Percentiles rank a stretch among this genome's conserved stretches.
Evolutionary conservation across 1,140 invertebrate species (phyloP).

Genomic region (Acyrthosiphon pisum): DNA sequence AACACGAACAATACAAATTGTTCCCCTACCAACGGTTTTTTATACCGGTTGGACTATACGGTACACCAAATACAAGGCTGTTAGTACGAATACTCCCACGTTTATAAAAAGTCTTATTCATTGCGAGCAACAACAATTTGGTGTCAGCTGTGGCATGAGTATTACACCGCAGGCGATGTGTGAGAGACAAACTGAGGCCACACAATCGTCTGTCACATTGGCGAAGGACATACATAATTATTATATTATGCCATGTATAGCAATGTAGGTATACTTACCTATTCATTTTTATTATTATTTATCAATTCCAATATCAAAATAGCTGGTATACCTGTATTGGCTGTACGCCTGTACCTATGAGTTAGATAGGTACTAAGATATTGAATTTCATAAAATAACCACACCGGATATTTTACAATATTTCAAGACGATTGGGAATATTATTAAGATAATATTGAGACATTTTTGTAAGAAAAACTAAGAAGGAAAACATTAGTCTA

Average conservation of each 20-base stretch:
- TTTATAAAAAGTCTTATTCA: background rate
- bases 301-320: background rate
- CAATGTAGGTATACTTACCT: background rate
- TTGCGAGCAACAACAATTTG: background rate
- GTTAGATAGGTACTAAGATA: background rate
- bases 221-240: background rate
- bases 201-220: background rate
- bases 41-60: constrained; percentile 8
- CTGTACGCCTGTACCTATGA: background rate
- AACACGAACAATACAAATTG: background rate
- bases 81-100: constrained; percentile 11
- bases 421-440: background rate
- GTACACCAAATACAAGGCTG: constrained; percentile 33
- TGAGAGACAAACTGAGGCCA: constrained; percentile 7
- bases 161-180: background rate
- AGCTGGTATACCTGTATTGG: background rate
- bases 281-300: background rate
- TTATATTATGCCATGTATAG: background rate
- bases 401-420: background rate
- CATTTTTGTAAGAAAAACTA: background rate
- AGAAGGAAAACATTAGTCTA: background rate
- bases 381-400: background rate
- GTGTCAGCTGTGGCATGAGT: background rate
- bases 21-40: background rate
- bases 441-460: background rate